Percentiles rank a stretch among this genome's conserved stretches.
Evolutionary conservation across 2,113 vertebrate genomes (phyloP).

Genomic region (Trochalopteron elliotii): DNA sequence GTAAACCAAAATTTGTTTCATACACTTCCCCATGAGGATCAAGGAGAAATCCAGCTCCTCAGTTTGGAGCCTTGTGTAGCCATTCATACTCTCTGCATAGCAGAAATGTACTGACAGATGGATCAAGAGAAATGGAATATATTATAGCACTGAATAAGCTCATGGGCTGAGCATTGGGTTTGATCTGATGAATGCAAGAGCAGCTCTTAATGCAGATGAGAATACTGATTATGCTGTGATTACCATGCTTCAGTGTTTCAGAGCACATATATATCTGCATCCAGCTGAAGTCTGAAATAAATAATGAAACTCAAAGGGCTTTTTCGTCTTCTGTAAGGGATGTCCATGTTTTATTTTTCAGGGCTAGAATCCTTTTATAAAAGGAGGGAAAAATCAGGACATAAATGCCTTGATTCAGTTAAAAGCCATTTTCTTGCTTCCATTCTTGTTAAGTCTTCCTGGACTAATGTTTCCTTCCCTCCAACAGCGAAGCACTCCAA

Average conservation of each 20-base stretch:
- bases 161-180: neutral
- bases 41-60: neutral
- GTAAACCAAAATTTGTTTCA: neutral
- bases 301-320: neutral
- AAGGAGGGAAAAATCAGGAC: neutral
- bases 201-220: slow-evolving; percentile 33
- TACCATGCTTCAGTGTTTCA: neutral
- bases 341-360: neutral
- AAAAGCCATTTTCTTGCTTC: slow-evolving; percentile 6
- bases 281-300: neutral
- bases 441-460: neutral
- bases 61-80: neutral
- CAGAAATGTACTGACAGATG: slow-evolving; percentile 5
- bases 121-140: slow-evolving; percentile 16
- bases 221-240: slow-evolving; percentile 25
- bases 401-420: neutral
- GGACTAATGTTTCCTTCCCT: neutral
- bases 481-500: neutral
- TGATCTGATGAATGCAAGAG: slow-evolving; percentile 19
- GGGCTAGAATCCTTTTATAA: neutral
- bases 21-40: neutral
- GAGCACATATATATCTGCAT: neutral
- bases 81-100: neutral
- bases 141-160: neutral
- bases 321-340: neutral